Base-by-base conservation (phyloP, 2,113 vertebrate species). In the Tyto alba region DNA sequence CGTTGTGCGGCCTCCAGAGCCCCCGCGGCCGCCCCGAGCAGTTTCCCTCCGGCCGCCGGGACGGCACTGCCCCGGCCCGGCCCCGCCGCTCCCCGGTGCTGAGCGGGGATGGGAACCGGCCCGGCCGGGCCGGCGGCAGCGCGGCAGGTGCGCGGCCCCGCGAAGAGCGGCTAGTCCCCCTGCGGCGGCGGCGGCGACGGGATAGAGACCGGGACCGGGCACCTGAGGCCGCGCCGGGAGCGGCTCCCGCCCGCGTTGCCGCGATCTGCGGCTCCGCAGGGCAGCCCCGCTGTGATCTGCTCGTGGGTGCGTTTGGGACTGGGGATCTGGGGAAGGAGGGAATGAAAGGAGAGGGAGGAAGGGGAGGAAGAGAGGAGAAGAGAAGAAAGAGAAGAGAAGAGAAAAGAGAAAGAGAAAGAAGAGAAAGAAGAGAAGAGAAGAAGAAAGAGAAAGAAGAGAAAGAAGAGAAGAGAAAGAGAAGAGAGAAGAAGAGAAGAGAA, bases 371-470 rank as follows among this genome's bases (percentile, higher is more conserved):
- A 20, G 21, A 7, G 22, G 20, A 13, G 17, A 21, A 36, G 30
- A 19, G 43, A 3, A 27, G 9, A 47, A 40, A 9, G 20, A 30
- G 27, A 25, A 3, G 6, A 11, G 5, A 6, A 4, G 8, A 14
- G 7, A 16, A 5, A 4, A 16, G 3, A 6, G 7, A 2, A 16
- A 3, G 19, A 5, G 6, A 16, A 2, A 25, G 7, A 5, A 34
- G 2, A 50, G 6, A 8, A 23, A 9, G 19, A 15, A 7, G 5
- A 7, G 3, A 7, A 13, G 5, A 13, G 7, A 5, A 4, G 10
- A 18, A 9, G 2, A 14, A 10, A 6, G 18, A 7, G 3, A 15
- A 25, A 12, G 6, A 17, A 7, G 26, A 2, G 12, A 30, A 13
- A 26, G 5, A 11, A 2, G 32, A 16, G 8, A 26, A 8, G 14